A percentile compares a stretch with the other conserved stretches of the same genome.
Conservation (phyloP, 2,888 invertebrate genomes). For the Synanthedon vespiformis region DNA sequence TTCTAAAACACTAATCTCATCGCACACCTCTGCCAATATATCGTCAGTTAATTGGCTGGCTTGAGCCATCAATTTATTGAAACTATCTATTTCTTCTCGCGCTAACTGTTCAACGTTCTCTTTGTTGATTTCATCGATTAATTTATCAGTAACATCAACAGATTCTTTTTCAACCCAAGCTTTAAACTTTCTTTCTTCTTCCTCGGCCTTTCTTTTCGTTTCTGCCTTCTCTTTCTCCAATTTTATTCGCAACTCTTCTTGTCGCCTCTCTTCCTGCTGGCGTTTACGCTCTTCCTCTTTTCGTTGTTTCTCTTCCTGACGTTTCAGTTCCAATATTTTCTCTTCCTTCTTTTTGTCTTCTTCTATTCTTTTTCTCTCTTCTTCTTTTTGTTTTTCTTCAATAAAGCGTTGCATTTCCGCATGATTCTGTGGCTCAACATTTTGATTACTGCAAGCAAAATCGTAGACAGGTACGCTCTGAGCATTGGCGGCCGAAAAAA, state of each 20-base stretch:
- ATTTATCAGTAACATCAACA: conserved; percentile 31
- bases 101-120: conserved; percentile 31
- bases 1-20: conserved; percentile 42
- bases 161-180: conserved; percentile 49
- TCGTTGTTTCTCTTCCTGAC: conserved; percentile 33
- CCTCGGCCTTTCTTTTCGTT: conserved; percentile 38
- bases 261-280: conserved; percentile 7
- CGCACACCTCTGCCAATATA: conserved; percentile 33
- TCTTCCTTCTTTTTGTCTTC: conserved; percentile 10
- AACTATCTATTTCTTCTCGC: conserved; percentile 37
- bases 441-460: conserved; percentile 25
- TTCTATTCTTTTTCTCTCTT: conserved; percentile 11
- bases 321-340: conserved; percentile 11
- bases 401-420: conserved; percentile 14
- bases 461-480: conserved; percentile 31
- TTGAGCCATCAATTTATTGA: conserved; percentile 28
- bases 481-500: conserved; percentile 34
- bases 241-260: conserved; percentile 22
- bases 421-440: neutral
- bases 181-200: conserved; percentile 36
- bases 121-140: conserved; percentile 34
- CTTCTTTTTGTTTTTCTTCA: conserved; percentile 15
- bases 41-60: conserved; percentile 34
- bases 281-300: conserved; percentile 26
- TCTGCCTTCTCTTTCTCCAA: conserved; percentile 45